phyloP scores from a whole-genome alignment of 2,888 invertebrate species.

The Tipula confusa region DNA sequence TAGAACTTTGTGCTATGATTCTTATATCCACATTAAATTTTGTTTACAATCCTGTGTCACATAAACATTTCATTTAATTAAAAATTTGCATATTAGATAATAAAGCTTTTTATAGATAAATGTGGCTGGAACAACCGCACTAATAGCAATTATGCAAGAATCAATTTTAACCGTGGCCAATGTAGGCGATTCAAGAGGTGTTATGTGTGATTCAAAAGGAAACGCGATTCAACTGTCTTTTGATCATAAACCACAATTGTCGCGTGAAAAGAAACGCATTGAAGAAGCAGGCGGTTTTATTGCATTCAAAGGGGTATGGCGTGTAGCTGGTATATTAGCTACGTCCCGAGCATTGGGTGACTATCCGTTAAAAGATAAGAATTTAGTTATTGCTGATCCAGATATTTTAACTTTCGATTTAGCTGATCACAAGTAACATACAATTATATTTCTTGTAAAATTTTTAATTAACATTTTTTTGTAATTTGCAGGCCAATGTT shows the following conservation, averaged over 20 bases:
- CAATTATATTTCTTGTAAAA: conserved; percentile 32
- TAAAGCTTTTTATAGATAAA: conserved; percentile 50
- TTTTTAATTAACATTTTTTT: not conserved
- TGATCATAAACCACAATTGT: conserved; percentile 86
- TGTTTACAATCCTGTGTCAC: no score
- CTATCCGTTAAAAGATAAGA: conserved; percentile 90
- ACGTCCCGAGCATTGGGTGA: conserved; percentile 93
- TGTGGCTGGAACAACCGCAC: conserved; percentile 84
- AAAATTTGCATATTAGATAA: not conserved
- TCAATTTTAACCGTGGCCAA: conserved; percentile 85
- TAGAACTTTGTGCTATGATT: no score
- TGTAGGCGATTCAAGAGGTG: conserved; percentile 94
- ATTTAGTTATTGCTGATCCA: conserved; percentile 91
- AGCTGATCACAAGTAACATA: conserved; percentile 63
- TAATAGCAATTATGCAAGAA: conserved; percentile 81
- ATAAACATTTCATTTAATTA: no score
- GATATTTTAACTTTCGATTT: conserved; percentile 90
- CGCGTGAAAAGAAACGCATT: conserved; percentile 75
- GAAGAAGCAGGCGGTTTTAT: conserved; percentile 94
- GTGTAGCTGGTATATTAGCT: conserved; percentile 91
- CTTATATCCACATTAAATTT: no score
- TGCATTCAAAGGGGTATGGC: conserved; percentile 93
- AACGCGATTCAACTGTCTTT: conserved; percentile 88
- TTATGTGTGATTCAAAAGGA: conserved; percentile 88
- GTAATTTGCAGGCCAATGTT: conserved; percentile 63